Conservation (phyloP, 2,888 invertebrate genomes). For the Congeria kusceri region DNA sequence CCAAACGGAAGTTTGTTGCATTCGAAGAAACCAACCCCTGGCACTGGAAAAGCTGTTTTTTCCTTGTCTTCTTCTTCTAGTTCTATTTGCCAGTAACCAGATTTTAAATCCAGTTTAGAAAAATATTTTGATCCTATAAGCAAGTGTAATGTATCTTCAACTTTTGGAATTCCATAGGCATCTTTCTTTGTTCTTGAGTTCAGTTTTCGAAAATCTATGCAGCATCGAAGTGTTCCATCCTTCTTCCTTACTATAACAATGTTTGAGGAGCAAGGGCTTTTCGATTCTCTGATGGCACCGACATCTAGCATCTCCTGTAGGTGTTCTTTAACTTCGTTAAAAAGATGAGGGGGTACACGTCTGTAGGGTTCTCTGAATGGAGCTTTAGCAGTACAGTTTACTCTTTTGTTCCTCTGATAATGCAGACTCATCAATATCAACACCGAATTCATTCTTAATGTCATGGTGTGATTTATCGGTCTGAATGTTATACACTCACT, state of each 20-base stretch:
- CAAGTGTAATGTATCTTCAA: no score
- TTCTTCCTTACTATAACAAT: slow-evolving; percentile 34
- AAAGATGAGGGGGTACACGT: slow-evolving; percentile 18
- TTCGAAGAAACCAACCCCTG: no score
- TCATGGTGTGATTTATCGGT: not conserved
- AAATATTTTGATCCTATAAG: no score
- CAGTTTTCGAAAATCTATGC: slow-evolving; percentile 24
- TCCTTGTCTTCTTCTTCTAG: no score
- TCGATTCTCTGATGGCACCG: slow-evolving; percentile 31
- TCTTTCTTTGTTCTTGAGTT: no score
- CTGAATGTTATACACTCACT: not conserved
- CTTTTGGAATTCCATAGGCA: slow-evolving; percentile 9
- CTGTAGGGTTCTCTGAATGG: not conserved
- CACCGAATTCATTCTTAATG: no score
- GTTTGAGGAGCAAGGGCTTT: slow-evolving; percentile 23
- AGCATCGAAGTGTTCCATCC: slow-evolving; percentile 22
- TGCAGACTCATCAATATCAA: not conserved
- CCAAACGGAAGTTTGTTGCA: no score
- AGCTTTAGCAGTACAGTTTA: no score
- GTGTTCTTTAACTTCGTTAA: slow-evolving; percentile 26
- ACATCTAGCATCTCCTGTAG: slow-evolving; percentile 27
- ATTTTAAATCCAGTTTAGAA: no score
- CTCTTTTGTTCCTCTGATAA: no score
- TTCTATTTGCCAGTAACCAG: no score
- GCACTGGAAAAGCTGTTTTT: no score